Percentiles rank a stretch among this genome's conserved stretches.
phyloP scores from a whole-genome alignment of 1,140 invertebrate species.

The Adelges cooleyi region DNA sequence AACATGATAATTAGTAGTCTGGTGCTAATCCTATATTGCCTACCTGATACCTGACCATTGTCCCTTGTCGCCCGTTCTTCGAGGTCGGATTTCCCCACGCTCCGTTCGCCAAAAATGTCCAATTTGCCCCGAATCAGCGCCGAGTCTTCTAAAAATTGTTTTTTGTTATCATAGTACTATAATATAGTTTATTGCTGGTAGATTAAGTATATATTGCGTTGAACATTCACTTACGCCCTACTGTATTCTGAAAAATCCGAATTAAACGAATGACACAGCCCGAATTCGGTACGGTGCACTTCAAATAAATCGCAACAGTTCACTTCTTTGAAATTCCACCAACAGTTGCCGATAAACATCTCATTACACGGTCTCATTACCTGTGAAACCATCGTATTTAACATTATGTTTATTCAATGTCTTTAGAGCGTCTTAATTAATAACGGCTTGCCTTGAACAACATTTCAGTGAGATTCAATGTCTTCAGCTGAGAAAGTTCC shows the following conservation, averaged over 20 bases:
- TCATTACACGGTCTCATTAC: constrained; percentile 34
- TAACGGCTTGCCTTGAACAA: constrained; percentile 28
- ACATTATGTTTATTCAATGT: no score
- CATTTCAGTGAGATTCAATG: constrained; percentile 30
- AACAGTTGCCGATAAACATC: constrained; percentile 34
- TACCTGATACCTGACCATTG: constrained; percentile 14
- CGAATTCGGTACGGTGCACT: constrained; percentile 36
- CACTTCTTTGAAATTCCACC: constrained; percentile 35
- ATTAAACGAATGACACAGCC: constrained; percentile 38
- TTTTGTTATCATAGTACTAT: neutral
- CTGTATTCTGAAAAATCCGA: constrained; percentile 34
- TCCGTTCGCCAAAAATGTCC: neutral
- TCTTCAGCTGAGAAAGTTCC: neutral
- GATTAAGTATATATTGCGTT: no score
- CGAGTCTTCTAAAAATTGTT: neutral
- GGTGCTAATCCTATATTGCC: neutral
- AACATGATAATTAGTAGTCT: neutral
- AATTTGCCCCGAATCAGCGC: neutral
- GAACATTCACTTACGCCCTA: constrained; percentile 27
- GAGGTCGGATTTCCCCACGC: neutral
- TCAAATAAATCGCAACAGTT: constrained; percentile 36
- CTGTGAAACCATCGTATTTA: constrained; percentile 27
- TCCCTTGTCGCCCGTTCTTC: neutral
- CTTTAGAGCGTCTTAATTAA: no score
- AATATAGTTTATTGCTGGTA: neutral